Base-by-base conservation (phyloP, 2,888 invertebrate genomes). In the Drosophila histrio region DNA sequence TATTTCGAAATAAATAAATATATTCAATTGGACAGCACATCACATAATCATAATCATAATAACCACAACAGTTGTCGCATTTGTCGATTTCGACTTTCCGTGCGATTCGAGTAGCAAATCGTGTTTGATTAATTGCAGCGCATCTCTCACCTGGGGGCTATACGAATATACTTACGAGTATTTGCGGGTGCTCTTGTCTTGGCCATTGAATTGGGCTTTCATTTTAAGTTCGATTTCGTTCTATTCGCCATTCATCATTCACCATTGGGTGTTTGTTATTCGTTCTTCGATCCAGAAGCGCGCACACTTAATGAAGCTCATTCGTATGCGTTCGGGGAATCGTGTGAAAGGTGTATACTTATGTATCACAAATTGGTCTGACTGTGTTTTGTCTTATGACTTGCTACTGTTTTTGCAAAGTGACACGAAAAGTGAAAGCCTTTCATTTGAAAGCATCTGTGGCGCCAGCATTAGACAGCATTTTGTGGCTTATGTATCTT, bases 111-210 rank as follows among this genome's bases (percentile, higher is more conserved):
- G 79, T 59, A 44, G 7, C 26, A 70, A 73, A 58, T 80, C 78
- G 82, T 88, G 82, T 57, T 64, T 79, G 64, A 83, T 87, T 79
- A 88, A 83, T 82, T 88, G 84, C 84, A 71, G 34, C 61, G 57
- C 77, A 67, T 76, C 61, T 64, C 39, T 21, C 41, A 47, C 28
- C 57, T 57, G 41, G 9, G 41, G 32, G 41, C 3, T 7, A 13
- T 34, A 13, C 4, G 15, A 34, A 13, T 34, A 13, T 41, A 22
- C n/a, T n/a, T n/a, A n/a, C 1, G 2, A 7, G 15, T 11, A 11
- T 21, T 28, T 52, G 44, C 43, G 46, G 65, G 38, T 50, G 60
- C 50, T 72, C 39, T 56, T 49, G 11, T 43, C 43, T 43, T 4
- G 19, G 17, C 21, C 30, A 65, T 63, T 68, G 36, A 50, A 67